Evolutionary conservation across 2,797 vertebrate species (phyloP).

Genomic region (Chanos chanos): DNA sequence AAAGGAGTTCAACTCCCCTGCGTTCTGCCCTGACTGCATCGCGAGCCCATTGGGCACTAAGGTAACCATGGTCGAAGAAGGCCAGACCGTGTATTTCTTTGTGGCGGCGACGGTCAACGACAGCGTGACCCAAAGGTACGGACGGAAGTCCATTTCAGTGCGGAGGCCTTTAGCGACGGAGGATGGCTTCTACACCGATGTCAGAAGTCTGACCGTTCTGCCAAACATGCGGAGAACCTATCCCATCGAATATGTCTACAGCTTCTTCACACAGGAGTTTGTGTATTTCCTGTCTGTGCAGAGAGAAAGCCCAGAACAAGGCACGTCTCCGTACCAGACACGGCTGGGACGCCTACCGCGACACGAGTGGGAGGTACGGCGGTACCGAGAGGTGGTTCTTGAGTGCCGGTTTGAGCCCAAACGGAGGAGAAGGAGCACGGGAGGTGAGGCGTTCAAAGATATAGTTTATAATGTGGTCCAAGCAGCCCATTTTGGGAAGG

Average conservation of each 20-base stretch:
- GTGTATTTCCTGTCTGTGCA: slow-evolving; percentile 92
- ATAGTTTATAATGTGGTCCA: slow-evolving; percentile 82
- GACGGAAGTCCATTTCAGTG: slow-evolving; percentile 83
- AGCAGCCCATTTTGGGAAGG: slow-evolving; percentile 76
- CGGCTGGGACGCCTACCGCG: slow-evolving; percentile 80
- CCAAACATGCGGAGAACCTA: slow-evolving; percentile 72
- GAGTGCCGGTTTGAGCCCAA: slow-evolving; percentile 75
- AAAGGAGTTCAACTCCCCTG: slow-evolving; percentile 63
- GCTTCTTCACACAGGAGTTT: slow-evolving; percentile 74
- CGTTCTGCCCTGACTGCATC: slow-evolving; percentile 84
- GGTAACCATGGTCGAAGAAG: slow-evolving; percentile 78
- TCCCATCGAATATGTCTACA: slow-evolving; percentile 84
- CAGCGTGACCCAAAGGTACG: slow-evolving; percentile 73
- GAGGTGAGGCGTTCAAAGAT: slow-evolving; percentile 35
- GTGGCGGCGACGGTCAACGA: slow-evolving; percentile 81
- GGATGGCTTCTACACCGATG: slow-evolving; percentile 78
- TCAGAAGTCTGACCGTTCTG: slow-evolving; percentile 80
- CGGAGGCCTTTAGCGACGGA: slow-evolving; percentile 79
- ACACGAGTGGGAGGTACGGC: slow-evolving; percentile 73
- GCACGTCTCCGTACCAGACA: slow-evolving; percentile 76
- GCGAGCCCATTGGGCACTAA: slow-evolving; percentile 87
- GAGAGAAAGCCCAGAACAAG: slow-evolving; percentile 59
- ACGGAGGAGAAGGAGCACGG: slow-evolving; percentile 51
- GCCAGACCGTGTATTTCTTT: slow-evolving; percentile 81
- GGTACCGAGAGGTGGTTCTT: slow-evolving; percentile 81